phyloP scores from a whole-genome alignment of 1,140 invertebrate genomes.

The Drosophila bocqueti region DNA sequence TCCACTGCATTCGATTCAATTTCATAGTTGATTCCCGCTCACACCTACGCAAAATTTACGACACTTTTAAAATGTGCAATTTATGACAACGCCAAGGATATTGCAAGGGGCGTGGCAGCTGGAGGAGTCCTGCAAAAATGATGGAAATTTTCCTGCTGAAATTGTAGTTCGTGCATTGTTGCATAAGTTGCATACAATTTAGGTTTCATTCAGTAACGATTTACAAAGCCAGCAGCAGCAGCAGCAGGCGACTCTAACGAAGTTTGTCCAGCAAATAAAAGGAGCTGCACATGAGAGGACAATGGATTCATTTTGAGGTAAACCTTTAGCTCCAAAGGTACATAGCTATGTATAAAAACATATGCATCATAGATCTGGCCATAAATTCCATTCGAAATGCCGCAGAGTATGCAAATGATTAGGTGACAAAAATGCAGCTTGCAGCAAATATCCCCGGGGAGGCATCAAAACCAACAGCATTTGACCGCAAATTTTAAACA shows the following conservation, averaged over 20 bases:
- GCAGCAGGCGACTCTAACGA: conserved; percentile 26
- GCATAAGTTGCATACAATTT: conserved; percentile 31
- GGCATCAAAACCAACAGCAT: conserved; percentile 21
- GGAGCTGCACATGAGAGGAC: background rate
- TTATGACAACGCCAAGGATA: conserved; percentile 49
- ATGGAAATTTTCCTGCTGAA: conserved; percentile 37
- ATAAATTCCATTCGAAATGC: conserved; percentile 16
- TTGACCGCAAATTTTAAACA: conserved; percentile 68
- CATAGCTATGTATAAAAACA: too few species aligned
- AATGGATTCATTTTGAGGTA: conserved; percentile 3
- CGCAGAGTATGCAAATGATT: conserved; percentile 69
- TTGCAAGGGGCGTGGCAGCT: background rate
- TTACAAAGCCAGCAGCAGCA: conserved; percentile 22
- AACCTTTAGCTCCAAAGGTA: background rate
- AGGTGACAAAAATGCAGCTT: conserved; percentile 54
- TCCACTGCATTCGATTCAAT: conserved; percentile 62
- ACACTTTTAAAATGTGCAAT: conserved; percentile 79
- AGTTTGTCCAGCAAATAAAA: conserved; percentile 42
- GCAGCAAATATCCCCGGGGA: conserved; percentile 13
- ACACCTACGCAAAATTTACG: conserved; percentile 78
- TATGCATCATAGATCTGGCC: conserved; percentile 16
- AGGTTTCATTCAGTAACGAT: conserved; percentile 36
- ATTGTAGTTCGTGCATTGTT: conserved; percentile 28
- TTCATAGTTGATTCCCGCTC: conserved; percentile 50
- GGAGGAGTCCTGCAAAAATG: conserved; percentile 4